These are phyloP conservation scores for Echiichthys vipera DNA, from an alignment of 2,797 vertebrate species.

Conservation along the genomic window DNA sequence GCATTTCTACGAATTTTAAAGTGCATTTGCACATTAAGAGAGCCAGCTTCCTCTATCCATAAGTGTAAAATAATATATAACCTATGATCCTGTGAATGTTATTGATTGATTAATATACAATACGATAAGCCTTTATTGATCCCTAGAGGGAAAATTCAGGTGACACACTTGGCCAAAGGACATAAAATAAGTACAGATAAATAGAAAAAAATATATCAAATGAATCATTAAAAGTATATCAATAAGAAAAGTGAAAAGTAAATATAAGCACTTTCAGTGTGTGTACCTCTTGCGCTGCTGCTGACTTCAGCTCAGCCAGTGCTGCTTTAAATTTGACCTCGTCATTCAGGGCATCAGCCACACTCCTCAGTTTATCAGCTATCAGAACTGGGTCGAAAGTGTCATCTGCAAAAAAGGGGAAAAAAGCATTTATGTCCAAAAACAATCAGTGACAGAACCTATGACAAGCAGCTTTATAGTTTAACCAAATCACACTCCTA, in stretches of 20 bases:
- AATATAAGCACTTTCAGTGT: neutral
- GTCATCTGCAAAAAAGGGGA: slow-evolving; percentile 9
- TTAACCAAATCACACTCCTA: too few relatives aligned
- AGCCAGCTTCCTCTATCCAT: neutral
- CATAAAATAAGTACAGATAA: neutral
- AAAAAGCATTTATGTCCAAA: too few relatives aligned
- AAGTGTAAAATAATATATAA: neutral
- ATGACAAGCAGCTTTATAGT: too few relatives aligned
- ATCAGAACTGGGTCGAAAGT: slow-evolving; percentile 55
- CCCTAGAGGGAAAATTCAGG: neutral
- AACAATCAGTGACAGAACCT: neutral
- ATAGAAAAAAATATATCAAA: neutral
- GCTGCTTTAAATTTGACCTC: neutral
- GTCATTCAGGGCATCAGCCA: slow-evolving; percentile 53
- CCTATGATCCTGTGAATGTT: neutral
- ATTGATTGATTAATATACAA: neutral
- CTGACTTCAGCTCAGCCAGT: slow-evolving; percentile 12
- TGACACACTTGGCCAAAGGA: neutral
- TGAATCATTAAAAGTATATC: neutral
- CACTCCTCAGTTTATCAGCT: slow-evolving; percentile 56
- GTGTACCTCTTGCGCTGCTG: slow-evolving; percentile 55
- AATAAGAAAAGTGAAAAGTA: neutral
- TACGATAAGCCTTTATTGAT: neutral
- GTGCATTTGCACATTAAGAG: neutral
- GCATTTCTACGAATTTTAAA: neutral